phyloP scores from a whole-genome alignment of 2,797 vertebrate genomes.

The Eulemur albifrons region DNA sequence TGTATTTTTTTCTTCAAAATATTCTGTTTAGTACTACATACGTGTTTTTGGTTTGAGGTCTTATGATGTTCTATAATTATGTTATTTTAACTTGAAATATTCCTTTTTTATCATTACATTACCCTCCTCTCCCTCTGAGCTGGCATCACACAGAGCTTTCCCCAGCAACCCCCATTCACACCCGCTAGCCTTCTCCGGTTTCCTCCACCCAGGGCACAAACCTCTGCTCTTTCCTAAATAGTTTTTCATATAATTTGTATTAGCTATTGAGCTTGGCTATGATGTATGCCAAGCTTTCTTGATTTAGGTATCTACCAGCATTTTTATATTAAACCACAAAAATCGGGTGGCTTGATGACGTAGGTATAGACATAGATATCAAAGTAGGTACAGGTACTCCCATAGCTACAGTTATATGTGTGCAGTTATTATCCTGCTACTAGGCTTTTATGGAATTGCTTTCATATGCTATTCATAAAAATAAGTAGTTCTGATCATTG shows the following conservation, averaged over 20 bases:
- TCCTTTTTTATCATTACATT: not conserved
- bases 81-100: not conserved
- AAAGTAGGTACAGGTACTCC: not conserved
- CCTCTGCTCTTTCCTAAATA: not conserved
- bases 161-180: fast-evolving
- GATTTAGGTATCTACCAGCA: no score
- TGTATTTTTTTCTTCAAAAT: not conserved
- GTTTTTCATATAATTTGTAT: not conserved
- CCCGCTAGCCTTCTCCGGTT: not conserved
- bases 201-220: not conserved
- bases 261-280: not conserved
- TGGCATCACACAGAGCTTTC: not conserved
- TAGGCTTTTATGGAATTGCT: not conserved
- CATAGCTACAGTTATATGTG: not conserved
- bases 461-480: not conserved
- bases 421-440: not conserved
- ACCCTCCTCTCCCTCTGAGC: not conserved
- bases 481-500: not conserved
- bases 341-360: not conserved
- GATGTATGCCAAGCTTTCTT: not conserved
- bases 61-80: not conserved
- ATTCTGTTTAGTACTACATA: not conserved
- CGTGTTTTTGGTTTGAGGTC: not conserved
- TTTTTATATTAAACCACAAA: not conserved
- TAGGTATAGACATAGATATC: not conserved